Evolutionary conservation across 2,797 vertebrate genomes (phyloP), one percentile per base, ranked within the genome.

Genomic region (Melanotaenia trifasciata): DNA sequence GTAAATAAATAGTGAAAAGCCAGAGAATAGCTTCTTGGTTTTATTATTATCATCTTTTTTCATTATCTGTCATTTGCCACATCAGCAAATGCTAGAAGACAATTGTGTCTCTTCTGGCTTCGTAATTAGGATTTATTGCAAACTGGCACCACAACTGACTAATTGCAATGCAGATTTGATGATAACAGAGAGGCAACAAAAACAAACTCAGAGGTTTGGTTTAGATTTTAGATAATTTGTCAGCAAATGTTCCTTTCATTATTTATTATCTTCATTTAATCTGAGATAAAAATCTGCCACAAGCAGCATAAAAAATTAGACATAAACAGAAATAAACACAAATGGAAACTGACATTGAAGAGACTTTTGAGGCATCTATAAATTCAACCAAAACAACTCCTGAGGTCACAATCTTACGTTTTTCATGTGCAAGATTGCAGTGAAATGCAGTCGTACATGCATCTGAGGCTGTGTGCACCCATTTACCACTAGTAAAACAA

Each of bases 1-100:
- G 3, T 16, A 51, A 79, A 62, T 76, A 74, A 85, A 86, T 57
- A 76, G 28, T 72, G 57, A 59, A 36, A 61, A 68, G 58, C 24
- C 51, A 67, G 64, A 58, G 58, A 53, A 53, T 50, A 81, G 69
- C 43, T 80, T 59, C 66, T 67, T 16, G 13, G 10, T 66, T 69
- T 57, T 4, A 16, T 47, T 59, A 16, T 40, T 61, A 64, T 43
- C 57, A 28, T 8, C 24, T 60, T 35, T 7, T 61, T 68, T 58
- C 38, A 66, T 70, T 68, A 70, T 67, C 30, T 28, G 45, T 66
- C 51, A 57, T 71, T 72, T 70, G 22, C 13, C 30, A 58, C 28
- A 28, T 73, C 28, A 64, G 61, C 58, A 26, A 54, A 38, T 22
- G 40, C 64, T 51, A n/a, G 73, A 57, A 40, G 54, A 38, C 62